phyloP scores from a whole-genome alignment of 2,888 invertebrate genomes.

The Eumacrocentrus americanus region DNA sequence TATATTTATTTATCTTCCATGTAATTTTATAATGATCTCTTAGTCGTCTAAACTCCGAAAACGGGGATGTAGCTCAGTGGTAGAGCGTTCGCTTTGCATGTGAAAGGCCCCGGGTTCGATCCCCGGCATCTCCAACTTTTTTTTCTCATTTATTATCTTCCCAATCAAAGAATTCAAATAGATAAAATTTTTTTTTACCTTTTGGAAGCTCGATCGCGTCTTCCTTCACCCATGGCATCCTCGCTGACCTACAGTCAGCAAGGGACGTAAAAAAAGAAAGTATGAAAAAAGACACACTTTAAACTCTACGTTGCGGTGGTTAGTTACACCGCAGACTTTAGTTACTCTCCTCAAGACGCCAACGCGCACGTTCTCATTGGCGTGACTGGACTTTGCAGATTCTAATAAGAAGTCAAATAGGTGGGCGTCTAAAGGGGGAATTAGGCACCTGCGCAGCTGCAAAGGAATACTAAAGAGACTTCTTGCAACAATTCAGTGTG shows the following conservation, averaged over 20 bases:
- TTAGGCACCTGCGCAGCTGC: conserved; percentile 56
- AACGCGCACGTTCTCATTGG: conserved; percentile 39
- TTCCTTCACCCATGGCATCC: conserved; percentile 59
- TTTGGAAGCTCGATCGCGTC: conserved; percentile 52
- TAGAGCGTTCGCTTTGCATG: conserved; percentile 99
- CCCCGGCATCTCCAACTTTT: conserved; percentile 86
- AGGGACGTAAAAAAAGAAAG: conserved; percentile 24
- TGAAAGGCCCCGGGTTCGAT: conserved; percentile 99
- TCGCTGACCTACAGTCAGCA: conserved; percentile 38
- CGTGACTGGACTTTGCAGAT: conserved; percentile 52
- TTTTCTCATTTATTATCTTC: conserved; percentile 44
- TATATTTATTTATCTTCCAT: no score
- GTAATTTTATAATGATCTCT: background rate
- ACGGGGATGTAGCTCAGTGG: conserved; percentile 95
- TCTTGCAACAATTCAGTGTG: conserved; percentile 21
- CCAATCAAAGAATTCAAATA: background rate
- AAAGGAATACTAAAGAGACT: no score
- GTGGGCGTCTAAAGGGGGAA: conserved; percentile 17
- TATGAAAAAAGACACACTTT: conserved; percentile 9
- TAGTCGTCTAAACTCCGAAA: background rate
- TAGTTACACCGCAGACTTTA: background rate
- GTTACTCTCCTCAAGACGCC: conserved; percentile 6
- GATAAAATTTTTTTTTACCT: conserved; percentile 50
- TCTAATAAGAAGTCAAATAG: conserved; percentile 46
- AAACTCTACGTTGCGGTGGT: background rate